Evolutionary conservation across 2,888 invertebrate genomes (phyloP), one percentile per base, ranked within the genome.

Genomic region (Sinodicranocentrus sp.): DNA sequence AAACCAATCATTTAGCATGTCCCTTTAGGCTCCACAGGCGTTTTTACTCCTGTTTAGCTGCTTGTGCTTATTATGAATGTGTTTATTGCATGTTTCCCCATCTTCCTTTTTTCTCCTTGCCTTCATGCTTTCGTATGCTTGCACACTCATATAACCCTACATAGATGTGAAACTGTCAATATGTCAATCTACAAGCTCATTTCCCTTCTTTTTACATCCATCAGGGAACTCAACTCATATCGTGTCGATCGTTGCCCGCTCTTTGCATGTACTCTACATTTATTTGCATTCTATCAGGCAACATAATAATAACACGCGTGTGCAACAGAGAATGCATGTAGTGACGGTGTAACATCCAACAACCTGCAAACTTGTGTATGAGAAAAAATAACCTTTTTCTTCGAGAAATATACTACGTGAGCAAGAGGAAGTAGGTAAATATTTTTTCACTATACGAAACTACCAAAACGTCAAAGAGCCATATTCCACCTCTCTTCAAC

Each of bases 31-130:
- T 68, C n/a, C 25, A 43, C 33, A 63, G 23, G 33, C 75, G 13
- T 57, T 48, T 67, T 25, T 44, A 25, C 44, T 48, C 17, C n/a
- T n/a, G n/a, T 71, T n/a, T 48, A 48, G 2, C 44, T 79, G 19
- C 23, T 79, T 78, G 84, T 76, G 76, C 75, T 13, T 17, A 70
- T 84, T 86, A 84, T 86, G 86, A 86, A 86, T 86, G 86, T 71
- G 82, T 84, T 86, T 86, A 86, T 86, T 84, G 86, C 86, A 86
- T 86, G 86, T 82, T 82, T 73, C 76, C 77, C 33, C 72, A 43
- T n/a, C 21, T 65, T 25, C 71, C 63, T 65, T 80, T 59, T 39
- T 73, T 73, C 54, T 19, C 54, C n/a, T 52, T n/a, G 52, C 23
- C 57, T n/a, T n/a, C n/a, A n/a, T n/a, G n/a, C n/a, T n/a, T n/a